Base-by-base conservation (phyloP, 2,888 invertebrate genomes). In the Drosophila neotestacea region DNA sequence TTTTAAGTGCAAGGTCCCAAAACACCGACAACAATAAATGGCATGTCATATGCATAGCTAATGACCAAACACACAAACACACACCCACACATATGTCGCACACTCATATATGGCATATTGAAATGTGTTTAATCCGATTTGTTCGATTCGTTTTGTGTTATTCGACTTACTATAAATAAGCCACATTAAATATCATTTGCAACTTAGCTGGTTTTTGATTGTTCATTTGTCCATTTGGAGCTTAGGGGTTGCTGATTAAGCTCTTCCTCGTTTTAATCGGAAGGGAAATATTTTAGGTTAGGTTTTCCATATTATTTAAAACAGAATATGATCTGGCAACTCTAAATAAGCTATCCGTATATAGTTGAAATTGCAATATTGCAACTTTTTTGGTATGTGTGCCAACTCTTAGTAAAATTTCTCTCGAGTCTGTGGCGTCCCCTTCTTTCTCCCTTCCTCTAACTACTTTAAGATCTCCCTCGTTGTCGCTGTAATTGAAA, bases 161-260 rank as follows among this genome's bases (percentile, higher is more conserved):
- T 59, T 70, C 52, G 59, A 56, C 58, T 54, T 48, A 46, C 64
- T 64, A 64, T 50, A 41, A 50, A 50, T 59, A 55, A 79, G 66
- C 9, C 47, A 56, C 58, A 63, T 60, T 76, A 62, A 76, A 79
- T 60, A 76, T 61, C 46, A 74, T 65, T 74, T 61, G 16, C 41
- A 34, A 44, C 38, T 74, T 74, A 76, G 80, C 77, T 58, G 70
- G 60, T 76, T 79, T 41, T 16, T 34, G 52, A 27, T 13, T 39
- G 39, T 50, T 22, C 47, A 30, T 13, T 38, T 61, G 32, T 34
- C 10, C 28, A 36, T 28, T 64, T 36, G 11, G 13, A 9, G 11
- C 34, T 13, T 22, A 2, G 36, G 11, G 30, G 9, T 13, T 42
- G 11, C 78, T 61, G 62, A 77, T 73, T 68, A 73, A 61, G 61